Evolutionary conservation across 1,140 invertebrate species (phyloP), one percentile per base, ranked within the genome.

Genomic region (Eumaeus atala): DNA sequence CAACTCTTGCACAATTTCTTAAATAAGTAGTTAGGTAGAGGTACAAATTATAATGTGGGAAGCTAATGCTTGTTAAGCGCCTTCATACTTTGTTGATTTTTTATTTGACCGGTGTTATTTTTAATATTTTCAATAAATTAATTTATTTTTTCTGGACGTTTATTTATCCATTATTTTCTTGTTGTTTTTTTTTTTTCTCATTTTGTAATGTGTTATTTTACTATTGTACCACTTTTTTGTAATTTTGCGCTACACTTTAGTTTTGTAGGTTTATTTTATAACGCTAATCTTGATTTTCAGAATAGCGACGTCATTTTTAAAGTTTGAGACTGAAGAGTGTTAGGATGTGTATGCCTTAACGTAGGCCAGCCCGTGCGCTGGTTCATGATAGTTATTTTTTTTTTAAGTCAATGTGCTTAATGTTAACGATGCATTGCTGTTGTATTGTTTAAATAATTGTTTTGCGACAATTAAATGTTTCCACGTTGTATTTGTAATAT

Each of bases 401-500:
- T 77, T 74, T 72, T n/a, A 64, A 73, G 60, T 82, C 65, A 64
- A 71, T 84, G 83, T 84, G 81, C 81, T 86, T 82, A 66, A 64
- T 72, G 71, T 68, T 75, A 73, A 48, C 51, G 57, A 55, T 68
- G 67, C 67, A 67, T 66, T 56, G 76, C 70, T 74, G 55, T 80
- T 77, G 84, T 86, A 81, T 79, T 79, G 83, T 81, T 80, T 54
- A 68, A 73, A 66, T n/a, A n/a, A n/a, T 73, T 86, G 61, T 70
- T 69, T 84, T 83, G 83, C 81, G 64, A 65, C 73, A 68, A 61
- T 84, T 85, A 67, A 44, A 73, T 75, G 74, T 73, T 83, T 86
- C 81, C 74, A 77, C 72, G 79, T 87, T 87, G 81, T 86, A 84
- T 84, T 86, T 84, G 73, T 86, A 81, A 79, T 76, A 75, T 71